phyloP scores from a whole-genome alignment of 1,140 invertebrate species.

The Camponotus pennsylvanicus region DNA sequence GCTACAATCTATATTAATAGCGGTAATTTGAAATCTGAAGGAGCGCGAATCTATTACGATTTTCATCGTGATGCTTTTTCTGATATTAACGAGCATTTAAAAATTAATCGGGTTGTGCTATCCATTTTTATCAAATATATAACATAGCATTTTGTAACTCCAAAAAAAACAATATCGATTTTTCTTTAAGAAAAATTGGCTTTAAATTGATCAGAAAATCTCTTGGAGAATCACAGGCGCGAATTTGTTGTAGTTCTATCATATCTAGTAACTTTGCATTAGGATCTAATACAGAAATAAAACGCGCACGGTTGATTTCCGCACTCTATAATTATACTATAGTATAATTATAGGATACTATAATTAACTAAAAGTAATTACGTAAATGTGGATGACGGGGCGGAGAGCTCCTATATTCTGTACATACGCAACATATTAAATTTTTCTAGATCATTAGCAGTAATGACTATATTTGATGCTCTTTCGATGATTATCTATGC shows the following conservation, averaged over 20 bases:
- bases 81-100: slow-evolving; percentile 15
- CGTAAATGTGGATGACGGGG: background rate
- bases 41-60: slow-evolving; percentile 22
- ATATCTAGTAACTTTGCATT: background rate
- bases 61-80: slow-evolving; percentile 27
- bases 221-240: background rate
- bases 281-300: slow-evolving; percentile 4
- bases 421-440: too few relatives aligned
- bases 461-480: slow-evolving; percentile 18
- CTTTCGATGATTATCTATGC: slow-evolving; percentile 6
- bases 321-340: slow-evolving; percentile 6
- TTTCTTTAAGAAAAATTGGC: background rate
- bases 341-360: too few relatives aligned
- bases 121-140: background rate
- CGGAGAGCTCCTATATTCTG: background rate
- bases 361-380: slow-evolving; percentile 54
- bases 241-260: background rate
- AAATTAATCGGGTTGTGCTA: slow-evolving; percentile 8
- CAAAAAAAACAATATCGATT: background rate
- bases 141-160: background rate
- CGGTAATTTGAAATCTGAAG: slow-evolving; percentile 41
- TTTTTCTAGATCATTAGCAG: slow-evolving; percentile 16
- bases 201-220: background rate
- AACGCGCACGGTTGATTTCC: slow-evolving; percentile 8
- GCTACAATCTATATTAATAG: slow-evolving; percentile 53